Conservation (phyloP, 2,888 invertebrate species). For the Gnatocerus cornutus region DNA sequence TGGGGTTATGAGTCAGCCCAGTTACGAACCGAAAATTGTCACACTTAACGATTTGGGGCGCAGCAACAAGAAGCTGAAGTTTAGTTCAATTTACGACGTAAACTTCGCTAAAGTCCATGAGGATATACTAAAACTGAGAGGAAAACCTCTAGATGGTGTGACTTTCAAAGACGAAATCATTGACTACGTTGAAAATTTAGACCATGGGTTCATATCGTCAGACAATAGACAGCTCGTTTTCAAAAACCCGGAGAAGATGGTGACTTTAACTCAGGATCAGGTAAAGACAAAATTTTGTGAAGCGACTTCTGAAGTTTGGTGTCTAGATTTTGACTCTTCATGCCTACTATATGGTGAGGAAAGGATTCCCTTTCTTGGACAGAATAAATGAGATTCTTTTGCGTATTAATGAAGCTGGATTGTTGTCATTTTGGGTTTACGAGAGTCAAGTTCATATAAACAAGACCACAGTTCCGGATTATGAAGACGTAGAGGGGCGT, state of each 20-base stretch:
- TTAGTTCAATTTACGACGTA: not conserved
- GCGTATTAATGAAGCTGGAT: not conserved
- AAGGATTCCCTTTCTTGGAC: not conserved
- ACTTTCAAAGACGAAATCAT: not conserved
- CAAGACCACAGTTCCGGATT: not conserved
- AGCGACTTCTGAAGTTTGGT: not conserved
- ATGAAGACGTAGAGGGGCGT: not conserved
- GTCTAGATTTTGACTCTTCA: not conserved
- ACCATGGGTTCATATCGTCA: not conserved
- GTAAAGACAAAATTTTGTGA: not conserved
- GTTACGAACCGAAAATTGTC: conserved; percentile 19
- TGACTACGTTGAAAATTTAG: not conserved
- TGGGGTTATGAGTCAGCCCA: conserved; percentile 12
- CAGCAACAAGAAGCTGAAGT: not conserved
- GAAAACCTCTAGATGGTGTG: too few relatives aligned
- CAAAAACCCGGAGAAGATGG: not conserved
- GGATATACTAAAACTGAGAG: not conserved
- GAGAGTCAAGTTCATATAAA: not conserved
- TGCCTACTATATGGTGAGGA: not conserved
- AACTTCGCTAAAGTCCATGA: not conserved
- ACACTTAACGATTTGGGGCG: not conserved
- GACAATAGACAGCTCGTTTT: not conserved
- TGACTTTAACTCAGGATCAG: not conserved
- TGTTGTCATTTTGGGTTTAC: not conserved
- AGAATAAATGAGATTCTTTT: not conserved